These are phyloP conservation scores for Oryzias sinensis DNA, from an alignment of 2,797 vertebrate species.

Conservation along the genomic window DNA sequence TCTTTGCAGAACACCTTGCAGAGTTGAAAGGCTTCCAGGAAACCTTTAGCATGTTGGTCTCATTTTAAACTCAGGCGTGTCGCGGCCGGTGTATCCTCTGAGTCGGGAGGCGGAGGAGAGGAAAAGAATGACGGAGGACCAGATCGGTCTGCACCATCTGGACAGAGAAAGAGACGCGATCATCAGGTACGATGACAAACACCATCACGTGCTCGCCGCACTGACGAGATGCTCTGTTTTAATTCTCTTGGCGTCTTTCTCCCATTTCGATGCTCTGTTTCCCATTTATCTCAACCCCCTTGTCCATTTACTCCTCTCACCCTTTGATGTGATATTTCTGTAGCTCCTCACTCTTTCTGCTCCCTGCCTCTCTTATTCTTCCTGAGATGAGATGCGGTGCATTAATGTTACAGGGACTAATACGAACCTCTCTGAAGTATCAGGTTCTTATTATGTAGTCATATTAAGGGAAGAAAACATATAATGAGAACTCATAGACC, in stretches of 20 bases:
- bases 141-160: slow-evolving; percentile 82
- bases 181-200: slow-evolving; percentile 78
- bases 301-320: slow-evolving; percentile 69
- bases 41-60: slow-evolving; percentile 13
- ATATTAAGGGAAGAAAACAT: slow-evolving; percentile 73
- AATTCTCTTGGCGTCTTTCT: slow-evolving; percentile 55
- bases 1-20: too few species aligned
- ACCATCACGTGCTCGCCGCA: slow-evolving; percentile 4
- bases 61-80: slow-evolving; percentile 64
- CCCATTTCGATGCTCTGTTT: slow-evolving; percentile 40
- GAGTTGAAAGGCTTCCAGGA: background rate
- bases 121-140: slow-evolving; percentile 87
- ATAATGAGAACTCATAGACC: slow-evolving; percentile 67
- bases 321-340: slow-evolving; percentile 72
- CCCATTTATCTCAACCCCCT: slow-evolving; percentile 50
- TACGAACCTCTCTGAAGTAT: slow-evolving; percentile 73
- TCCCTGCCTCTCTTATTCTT: slow-evolving; percentile 43
- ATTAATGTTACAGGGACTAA: slow-evolving; percentile 73
- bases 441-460: slow-evolving; percentile 73
- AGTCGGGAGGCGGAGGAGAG: slow-evolving; percentile 88
- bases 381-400: slow-evolving; percentile 65
- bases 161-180: slow-evolving; percentile 87
- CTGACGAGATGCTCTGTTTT: slow-evolving; percentile 64
- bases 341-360: slow-evolving; percentile 33
- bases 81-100: slow-evolving; percentile 81